Evolutionary conservation across 2,113 vertebrate genomes (phyloP), one percentile per base, ranked within the genome.

Genomic region (Pedetes capensis): DNA sequence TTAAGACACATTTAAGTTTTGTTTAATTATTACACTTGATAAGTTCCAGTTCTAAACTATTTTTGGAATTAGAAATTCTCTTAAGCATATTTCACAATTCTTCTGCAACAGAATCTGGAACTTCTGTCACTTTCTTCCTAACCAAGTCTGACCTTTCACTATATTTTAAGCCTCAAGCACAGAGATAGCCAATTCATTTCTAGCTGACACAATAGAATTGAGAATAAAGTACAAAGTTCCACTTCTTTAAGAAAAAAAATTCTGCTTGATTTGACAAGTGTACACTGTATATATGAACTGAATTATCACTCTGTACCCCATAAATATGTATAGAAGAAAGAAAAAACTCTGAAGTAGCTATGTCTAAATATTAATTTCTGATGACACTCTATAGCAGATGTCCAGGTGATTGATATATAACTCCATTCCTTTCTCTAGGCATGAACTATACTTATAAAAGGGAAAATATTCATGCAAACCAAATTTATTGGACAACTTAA

Each of bases 21-120:
- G 37, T 72, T 86, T 83, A 74, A 89, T 57, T 32, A 47, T 10
- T 74, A 55, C 1, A 75, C 47, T 14, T 39, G n/a, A 78, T 71
- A 83, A 59, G 34, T 29, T 61, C 16, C 27, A 55, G 47, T 76
- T 92, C 81, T 61, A 37, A 90, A 87, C 61, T 80, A 83, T 49
- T 74, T 83, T 79, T 49, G 63, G 87, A 78, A 92, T 92, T 79
- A 55, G 63, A 89, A 78, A 92, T 92, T 86, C 68, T 53, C 16
- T 47, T 80, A 85, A 55, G 32, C 4, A 29, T n/a, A 61, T 79
- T 96, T 89, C n/a, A 37, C 29, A 78, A 57, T 82, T 55, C 27
- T 55, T 84, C 49, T 79, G 18, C 7, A 84, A 55, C 1, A 71
- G 29, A 86, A 61, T 74, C 63, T 63, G 18, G 12, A 90, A 71